Evolutionary conservation across 2,113 vertebrate species (phyloP).

Genomic region (Arizona elegans): DNA sequence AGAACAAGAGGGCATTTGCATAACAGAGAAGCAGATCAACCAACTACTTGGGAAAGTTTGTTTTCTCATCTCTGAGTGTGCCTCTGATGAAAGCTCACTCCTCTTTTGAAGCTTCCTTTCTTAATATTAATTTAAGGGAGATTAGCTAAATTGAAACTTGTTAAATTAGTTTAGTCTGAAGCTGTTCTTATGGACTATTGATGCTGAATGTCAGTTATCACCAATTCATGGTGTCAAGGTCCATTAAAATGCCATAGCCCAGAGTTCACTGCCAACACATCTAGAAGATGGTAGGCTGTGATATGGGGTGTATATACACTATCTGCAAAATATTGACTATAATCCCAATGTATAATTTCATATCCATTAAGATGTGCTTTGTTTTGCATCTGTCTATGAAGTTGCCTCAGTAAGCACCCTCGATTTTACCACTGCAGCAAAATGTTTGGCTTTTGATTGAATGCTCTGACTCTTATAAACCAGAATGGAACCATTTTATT

Average conservation of each 20-base stretch:
- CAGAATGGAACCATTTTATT: background rate
- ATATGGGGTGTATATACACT: background rate
- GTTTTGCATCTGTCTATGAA: background rate
- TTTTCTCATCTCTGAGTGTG: background rate
- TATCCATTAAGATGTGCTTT: background rate
- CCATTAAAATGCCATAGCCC: background rate
- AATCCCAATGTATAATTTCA: background rate
- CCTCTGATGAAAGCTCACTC: background rate
- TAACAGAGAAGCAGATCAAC: background rate
- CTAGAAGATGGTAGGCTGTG: background rate
- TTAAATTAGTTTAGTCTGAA: background rate
- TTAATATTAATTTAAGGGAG: background rate
- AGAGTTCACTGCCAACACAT: background rate
- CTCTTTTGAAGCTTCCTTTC: background rate
- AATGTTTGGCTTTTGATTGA: background rate
- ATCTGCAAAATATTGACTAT: background rate
- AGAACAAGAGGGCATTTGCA: background rate
- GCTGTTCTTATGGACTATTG: background rate
- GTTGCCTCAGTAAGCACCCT: no score
- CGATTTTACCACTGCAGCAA: background rate
- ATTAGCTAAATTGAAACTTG: background rate
- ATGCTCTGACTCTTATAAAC: background rate
- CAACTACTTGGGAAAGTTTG: background rate
- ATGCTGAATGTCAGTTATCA: background rate
- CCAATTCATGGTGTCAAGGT: background rate